These are phyloP conservation scores for Apus apus DNA, from an alignment of 2,113 vertebrate species.

Conservation along the genomic window DNA sequence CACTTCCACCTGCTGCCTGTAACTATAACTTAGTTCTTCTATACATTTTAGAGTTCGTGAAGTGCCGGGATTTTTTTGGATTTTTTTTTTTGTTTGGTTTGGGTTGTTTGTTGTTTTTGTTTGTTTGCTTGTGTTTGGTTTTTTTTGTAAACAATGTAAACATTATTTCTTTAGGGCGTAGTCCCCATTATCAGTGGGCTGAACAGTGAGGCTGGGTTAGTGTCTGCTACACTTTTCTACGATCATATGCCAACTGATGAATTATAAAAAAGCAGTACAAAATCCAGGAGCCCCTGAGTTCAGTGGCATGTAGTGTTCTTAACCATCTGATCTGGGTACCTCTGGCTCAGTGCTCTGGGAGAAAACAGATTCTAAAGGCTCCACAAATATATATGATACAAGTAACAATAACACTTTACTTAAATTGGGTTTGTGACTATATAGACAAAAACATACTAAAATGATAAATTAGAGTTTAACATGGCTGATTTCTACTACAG, in stretches of 20 bases:
- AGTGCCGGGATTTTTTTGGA: neutral
- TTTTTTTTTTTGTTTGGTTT: neutral
- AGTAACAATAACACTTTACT: neutral
- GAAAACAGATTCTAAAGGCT: neutral
- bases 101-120: too few species aligned
- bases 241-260: neutral
- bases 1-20: neutral
- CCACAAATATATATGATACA: rapidly evolving
- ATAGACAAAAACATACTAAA: neutral
- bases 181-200: neutral
- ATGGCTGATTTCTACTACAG: neutral
- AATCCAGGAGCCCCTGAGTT: neutral
- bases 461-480: neutral
- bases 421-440: neutral
- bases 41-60: neutral
- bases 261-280: neutral
- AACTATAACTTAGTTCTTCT: neutral
- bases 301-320: neutral
- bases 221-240: neutral
- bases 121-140: too few species aligned
- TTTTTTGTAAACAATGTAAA: too few species aligned
- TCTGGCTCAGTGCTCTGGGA: neutral
- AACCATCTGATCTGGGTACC: neutral
- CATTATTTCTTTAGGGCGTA: neutral
- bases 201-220: neutral